phyloP scores from a whole-genome alignment of 2,797 vertebrate genomes.

The Myoxocephalus aenaeus region DNA sequence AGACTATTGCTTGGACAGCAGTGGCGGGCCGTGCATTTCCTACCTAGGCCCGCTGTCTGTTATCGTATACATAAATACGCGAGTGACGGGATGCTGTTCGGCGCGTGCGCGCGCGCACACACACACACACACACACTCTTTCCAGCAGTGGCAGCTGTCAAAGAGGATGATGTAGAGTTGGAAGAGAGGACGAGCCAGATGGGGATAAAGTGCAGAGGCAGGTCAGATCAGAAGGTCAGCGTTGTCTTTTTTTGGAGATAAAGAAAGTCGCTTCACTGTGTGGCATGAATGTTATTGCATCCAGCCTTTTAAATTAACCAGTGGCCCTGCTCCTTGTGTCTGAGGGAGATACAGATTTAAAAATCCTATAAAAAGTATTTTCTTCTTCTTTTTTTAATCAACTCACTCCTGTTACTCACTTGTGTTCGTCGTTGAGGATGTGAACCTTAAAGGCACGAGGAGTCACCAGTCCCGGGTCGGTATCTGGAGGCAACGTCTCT shows the following conservation, averaged over 20 bases:
- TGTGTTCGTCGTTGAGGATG: conserved; percentile 98
- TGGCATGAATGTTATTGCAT: neutral
- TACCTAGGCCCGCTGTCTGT: too few relatives aligned
- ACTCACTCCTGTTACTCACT: conserved; percentile 78
- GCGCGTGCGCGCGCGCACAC: too few relatives aligned
- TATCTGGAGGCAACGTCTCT: conserved; percentile 88
- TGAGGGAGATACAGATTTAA: neutral
- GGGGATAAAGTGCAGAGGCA: conserved; percentile 29
- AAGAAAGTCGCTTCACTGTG: conserved; percentile 8
- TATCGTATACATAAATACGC: too few relatives aligned
- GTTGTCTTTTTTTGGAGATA: conserved; percentile 3
- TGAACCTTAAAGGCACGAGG: conserved; percentile 94
- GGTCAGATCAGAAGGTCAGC: conserved; percentile 23
- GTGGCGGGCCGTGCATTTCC: too few relatives aligned
- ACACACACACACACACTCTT: conserved; percentile 12
- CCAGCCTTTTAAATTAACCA: neutral
- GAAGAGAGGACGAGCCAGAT: conserved; percentile 17
- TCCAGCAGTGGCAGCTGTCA: conserved; percentile 41
- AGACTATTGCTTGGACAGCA: neutral
- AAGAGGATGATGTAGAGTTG: conserved; percentile 9
- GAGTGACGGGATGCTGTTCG: too few relatives aligned
- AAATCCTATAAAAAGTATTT: neutral
- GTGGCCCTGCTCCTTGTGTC: neutral
- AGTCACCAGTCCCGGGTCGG: conserved; percentile 83
- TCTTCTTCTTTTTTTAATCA: neutral